Percentiles rank a stretch among this genome's conserved stretches.
Conservation (phyloP, 2,797 vertebrate species). For the Tamandua tetradactyla region DNA sequence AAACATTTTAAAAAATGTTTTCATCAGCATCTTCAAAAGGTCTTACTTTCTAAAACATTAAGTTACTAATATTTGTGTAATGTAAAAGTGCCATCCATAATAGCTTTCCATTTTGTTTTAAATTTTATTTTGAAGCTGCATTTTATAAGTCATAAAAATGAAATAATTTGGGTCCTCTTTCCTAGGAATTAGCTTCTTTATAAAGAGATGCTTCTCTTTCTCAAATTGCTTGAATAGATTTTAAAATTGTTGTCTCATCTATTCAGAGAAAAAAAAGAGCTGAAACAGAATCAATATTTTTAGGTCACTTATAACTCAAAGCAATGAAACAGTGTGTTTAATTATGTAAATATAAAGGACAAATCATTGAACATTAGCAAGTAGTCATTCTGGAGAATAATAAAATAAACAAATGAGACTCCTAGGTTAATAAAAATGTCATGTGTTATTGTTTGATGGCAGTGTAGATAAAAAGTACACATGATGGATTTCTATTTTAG, state of each 20-base stretch:
- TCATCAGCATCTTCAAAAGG: not conserved
- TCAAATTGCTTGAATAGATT: not conserved
- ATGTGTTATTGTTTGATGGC: conserved; percentile 62
- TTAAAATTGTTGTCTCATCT: not conserved
- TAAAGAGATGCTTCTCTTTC: not conserved
- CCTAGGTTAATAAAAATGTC: conserved; percentile 73
- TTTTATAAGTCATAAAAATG: not conserved
- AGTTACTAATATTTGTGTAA: not conserved
- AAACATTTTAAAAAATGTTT: not conserved
- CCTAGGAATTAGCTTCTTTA: not conserved
- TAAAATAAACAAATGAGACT: conserved; percentile 66
- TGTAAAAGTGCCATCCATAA: not conserved
- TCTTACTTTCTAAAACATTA: not conserved
- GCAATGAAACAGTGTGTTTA: not conserved
- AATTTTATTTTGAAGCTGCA: not conserved
- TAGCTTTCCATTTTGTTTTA: not conserved
- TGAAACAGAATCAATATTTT: conserved; percentile 3
- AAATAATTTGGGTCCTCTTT: not conserved
- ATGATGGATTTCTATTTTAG: conserved; percentile 62
- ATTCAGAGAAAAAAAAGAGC: not conserved
- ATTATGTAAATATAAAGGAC: conserved; percentile 8
- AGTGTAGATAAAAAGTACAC: conserved; percentile 41
- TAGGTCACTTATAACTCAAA: conserved; percentile 7
- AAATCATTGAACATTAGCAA: conserved; percentile 57
- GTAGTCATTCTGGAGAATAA: conserved; percentile 50